Evolutionary conservation across 2,888 invertebrate species (phyloP), one percentile per base, ranked within the genome.

Genomic region (Tridacna gigas): DNA sequence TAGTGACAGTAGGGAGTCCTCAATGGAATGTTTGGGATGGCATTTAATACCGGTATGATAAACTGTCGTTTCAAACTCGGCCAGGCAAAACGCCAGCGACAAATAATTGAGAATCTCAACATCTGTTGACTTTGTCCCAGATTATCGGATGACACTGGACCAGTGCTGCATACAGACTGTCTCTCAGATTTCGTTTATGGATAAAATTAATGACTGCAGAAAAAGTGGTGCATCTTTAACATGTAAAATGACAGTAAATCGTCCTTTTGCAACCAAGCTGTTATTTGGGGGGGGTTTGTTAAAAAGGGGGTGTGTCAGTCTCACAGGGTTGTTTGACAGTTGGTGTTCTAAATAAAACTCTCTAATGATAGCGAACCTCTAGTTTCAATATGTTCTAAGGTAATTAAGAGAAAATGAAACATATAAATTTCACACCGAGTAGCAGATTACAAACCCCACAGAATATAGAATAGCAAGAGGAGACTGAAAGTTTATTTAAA

Each of bases 221-320:
- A 71, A 71, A 71, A 71, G 45, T 47, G 61, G 76, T 51, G 37
- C 37, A 75, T 67, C 76, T 71, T 51, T 37, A 13, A 18, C 26
- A 26, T 76, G 28, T 79, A 51, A 73, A 80, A 76, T 51, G 47
- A 11, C 51, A 48, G 26, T 71, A 71, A 71, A 71, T 71, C 71
- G 47, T 71, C 15, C 51, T 51, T 71, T 71, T 71, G 47, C 26
- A 26, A 22, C 51, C 71, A 71, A 48, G 51, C 71, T 71, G 71
- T 51, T 51, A 71, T 71, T 71, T 71, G n/a, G 71, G 63, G n/a
- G 63, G 51, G 51, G 45, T 71, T 71, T 25, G 71, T 26, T 76
- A 71, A 63, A 74, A 81, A 81, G 69, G 82, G 77, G 82, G 82
- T 76, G 82, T 82, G 73, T 60, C 74, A 12, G 9, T 69, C 20